Percentiles rank a stretch among this genome's conserved stretches.
phyloP scores from a whole-genome alignment of 2,797 vertebrate species.

The Poecilia wingei region DNA sequence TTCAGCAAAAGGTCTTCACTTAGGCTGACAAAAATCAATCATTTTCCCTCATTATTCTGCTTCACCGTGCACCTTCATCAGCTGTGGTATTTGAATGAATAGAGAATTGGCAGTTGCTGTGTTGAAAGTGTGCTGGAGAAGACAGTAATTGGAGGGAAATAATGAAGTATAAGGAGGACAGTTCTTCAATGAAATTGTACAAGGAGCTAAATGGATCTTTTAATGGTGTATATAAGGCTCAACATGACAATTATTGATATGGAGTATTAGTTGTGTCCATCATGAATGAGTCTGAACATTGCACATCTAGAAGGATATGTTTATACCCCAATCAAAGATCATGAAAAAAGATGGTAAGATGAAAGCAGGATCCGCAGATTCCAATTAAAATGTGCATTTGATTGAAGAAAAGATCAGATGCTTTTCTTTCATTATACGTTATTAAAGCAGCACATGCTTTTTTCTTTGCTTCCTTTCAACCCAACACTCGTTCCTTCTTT shows the following conservation, averaged over 20 bases:
- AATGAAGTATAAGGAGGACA: not conserved
- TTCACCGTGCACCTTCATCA: slow-evolving; percentile 45
- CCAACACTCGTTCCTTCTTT: slow-evolving; percentile 24
- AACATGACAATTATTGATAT: not conserved
- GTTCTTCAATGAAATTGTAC: slow-evolving; percentile 17
- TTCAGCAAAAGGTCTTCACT: slow-evolving; percentile 20
- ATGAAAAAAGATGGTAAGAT: slow-evolving; percentile 41
- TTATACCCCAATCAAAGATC: slow-evolving; percentile 42
- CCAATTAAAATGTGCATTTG: slow-evolving; percentile 76
- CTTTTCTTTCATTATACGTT: slow-evolving; percentile 76
- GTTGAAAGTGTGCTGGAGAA: slow-evolving; percentile 33
- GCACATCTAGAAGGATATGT: slow-evolving; percentile 33
- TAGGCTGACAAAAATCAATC: slow-evolving; percentile 38
- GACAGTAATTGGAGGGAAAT: slow-evolving; percentile 36
- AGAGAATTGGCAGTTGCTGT: slow-evolving; percentile 19
- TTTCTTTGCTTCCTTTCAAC: slow-evolving; percentile 71
- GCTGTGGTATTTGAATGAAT: slow-evolving; percentile 42
- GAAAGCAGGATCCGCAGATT: slow-evolving; percentile 61
- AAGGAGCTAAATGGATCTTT: slow-evolving; percentile 7
- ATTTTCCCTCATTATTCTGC: slow-evolving; percentile 49
- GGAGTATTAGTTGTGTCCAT: slow-evolving; percentile 4
- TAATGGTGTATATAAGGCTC: not conserved
- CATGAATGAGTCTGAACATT: slow-evolving; percentile 15
- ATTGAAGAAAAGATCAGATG: slow-evolving; percentile 62
- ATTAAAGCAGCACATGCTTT: slow-evolving; percentile 68